Evolutionary conservation across 2,888 invertebrate genomes (phyloP).

Genomic region (Coleophora flavipennella): DNA sequence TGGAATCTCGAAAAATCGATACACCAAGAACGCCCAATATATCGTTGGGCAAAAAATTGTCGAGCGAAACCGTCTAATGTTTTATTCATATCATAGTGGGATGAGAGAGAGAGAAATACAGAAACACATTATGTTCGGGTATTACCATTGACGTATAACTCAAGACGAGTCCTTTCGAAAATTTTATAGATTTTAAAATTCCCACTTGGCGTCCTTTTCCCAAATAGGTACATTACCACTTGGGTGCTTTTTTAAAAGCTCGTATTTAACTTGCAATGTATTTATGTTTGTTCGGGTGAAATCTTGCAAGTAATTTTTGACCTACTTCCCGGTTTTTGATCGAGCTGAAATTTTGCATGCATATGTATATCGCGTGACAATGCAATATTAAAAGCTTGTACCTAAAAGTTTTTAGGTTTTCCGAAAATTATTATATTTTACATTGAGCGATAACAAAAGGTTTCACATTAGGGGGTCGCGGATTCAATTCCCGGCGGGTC

Average conservation of each 20-base stretch:
- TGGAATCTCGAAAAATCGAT: neutral
- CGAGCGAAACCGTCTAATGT: conserved; percentile 30
- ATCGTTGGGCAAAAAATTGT: conserved; percentile 30
- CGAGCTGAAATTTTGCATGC: too few relatives aligned
- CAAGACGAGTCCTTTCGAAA: neutral
- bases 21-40: conserved; percentile 24
- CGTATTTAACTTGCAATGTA: too few relatives aligned
- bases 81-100: conserved; percentile 33
- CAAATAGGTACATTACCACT: neutral
- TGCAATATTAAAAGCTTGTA: too few relatives aligned
- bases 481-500: too few relatives aligned
- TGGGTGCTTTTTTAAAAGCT: neutral
- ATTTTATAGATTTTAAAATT: neutral
- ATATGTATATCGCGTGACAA: too few relatives aligned
- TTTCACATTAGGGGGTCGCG: neutral
- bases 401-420: too few relatives aligned
- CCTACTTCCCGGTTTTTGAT: too few relatives aligned
- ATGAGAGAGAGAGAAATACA: conserved; percentile 21
- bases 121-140: neutral
- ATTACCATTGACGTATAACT: neutral
- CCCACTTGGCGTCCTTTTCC: neutral
- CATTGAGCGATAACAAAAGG: neutral
- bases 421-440: neutral
- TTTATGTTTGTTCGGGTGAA: too few relatives aligned
- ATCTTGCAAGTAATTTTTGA: too few relatives aligned